These are phyloP conservation scores for Apostichopus californicus DNA, from an alignment of 35 echinoderm and acorn worm species.

Conservation along the genomic window DNA sequence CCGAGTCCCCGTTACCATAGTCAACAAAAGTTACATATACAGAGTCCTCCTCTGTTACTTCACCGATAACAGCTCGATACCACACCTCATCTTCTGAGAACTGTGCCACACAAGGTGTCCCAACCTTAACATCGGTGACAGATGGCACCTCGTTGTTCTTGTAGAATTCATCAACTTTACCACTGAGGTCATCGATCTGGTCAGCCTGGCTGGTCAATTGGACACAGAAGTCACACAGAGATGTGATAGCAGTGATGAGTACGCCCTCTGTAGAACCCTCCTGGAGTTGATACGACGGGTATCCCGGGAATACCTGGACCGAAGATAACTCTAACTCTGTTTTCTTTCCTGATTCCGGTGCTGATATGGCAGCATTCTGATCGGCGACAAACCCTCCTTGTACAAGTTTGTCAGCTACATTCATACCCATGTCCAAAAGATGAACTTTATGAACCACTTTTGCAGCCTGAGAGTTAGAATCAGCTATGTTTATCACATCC, in stretches of 20 bases:
- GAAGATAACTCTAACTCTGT: not conserved
- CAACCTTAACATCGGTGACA: conserved; percentile 39
- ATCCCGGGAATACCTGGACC: conserved; percentile 8
- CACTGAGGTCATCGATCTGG: conserved; percentile 1
- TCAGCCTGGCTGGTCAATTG: conserved; percentile 41
- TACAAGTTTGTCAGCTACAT: conserved; percentile 55
- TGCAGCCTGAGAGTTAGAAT: not conserved
- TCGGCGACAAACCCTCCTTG: conserved; percentile 40
- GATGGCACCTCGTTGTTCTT: conserved; percentile 25
- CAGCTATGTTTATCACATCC: conserved; percentile 6
- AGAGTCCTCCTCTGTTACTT: conserved; percentile 7
- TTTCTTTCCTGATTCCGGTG: not conserved
- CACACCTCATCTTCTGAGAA: conserved; percentile 90
- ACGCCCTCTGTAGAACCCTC: conserved; percentile 19
- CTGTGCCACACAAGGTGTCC: conserved; percentile 78
- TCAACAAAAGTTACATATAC: conserved; percentile 68
- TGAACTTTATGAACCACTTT: conserved; percentile 3
- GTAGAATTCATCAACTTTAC: conserved; percentile 52
- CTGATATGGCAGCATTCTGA: not conserved
- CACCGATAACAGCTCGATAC: conserved; percentile 79
- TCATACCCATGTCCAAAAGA: conserved; percentile 71
- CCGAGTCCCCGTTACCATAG: conserved; percentile 76
- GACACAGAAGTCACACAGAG: conserved; percentile 37
- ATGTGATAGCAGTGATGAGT: conserved; percentile 43
- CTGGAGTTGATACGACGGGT: conserved; percentile 4